phyloP scores from a whole-genome alignment of 2,888 invertebrate genomes.

The Euspilapteryx auroguttella region DNA sequence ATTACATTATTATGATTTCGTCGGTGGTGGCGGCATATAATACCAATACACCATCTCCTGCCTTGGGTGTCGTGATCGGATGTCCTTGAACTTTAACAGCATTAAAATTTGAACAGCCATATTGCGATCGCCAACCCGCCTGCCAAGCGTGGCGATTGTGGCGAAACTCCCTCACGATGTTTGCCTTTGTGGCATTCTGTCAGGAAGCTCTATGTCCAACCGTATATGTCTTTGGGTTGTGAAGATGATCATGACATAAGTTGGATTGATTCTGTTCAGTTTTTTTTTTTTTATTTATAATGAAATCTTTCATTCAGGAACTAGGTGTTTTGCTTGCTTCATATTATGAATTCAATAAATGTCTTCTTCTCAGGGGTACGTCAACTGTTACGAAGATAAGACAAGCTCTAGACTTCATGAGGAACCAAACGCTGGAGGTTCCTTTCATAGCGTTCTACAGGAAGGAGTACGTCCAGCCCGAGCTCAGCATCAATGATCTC shows the following conservation, averaged over 20 bases:
- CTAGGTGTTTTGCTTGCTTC: background rate
- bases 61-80: background rate
- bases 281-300: too few relatives aligned
- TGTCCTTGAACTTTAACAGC: background rate
- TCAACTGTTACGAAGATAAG: constrained; percentile 85
- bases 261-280: too few relatives aligned
- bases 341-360: background rate
- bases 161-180: background rate
- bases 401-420: constrained; percentile 93
- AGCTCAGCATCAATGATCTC: constrained; percentile 90
- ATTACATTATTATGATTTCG: too few relatives aligned
- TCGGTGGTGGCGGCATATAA: background rate
- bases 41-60: background rate
- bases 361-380: constrained; percentile 43
- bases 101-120: too few relatives aligned
- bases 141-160: background rate
- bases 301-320: too few relatives aligned
- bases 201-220: background rate
- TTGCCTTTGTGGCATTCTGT: background rate
- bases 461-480: constrained; percentile 96
- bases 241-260: too few relatives aligned
- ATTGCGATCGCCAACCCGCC: background rate
- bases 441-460: constrained; percentile 99
- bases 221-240: background rate
- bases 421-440: constrained; percentile 93